These are phyloP conservation scores for Rhopilema esculentum DNA, from an alignment of 30 jellyfish, hydroid and myxozoan genomes.

Conservation along the genomic window DNA sequence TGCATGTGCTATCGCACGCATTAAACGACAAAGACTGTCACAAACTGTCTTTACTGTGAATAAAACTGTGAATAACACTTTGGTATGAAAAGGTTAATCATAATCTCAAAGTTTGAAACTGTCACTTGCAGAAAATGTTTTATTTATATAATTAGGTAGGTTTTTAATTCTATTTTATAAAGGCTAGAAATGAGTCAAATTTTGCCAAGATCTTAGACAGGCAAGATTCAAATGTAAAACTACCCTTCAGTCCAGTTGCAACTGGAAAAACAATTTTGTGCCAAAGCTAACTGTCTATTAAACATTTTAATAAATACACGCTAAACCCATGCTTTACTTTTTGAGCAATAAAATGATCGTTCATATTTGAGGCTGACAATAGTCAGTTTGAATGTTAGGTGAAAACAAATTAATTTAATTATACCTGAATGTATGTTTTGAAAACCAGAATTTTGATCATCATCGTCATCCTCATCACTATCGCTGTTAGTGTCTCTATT, in stretches of 20 bases:
- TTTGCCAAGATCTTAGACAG: not conserved
- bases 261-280: no score
- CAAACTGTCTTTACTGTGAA: no score
- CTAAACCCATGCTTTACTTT: no score
- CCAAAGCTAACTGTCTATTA: no score
- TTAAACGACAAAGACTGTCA: not conserved
- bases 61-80: no score
- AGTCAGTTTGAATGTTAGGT: not conserved
- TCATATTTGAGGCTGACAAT: not conserved
- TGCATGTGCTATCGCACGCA: not conserved
- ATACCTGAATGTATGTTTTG: conserved; percentile 55
- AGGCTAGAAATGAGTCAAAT: not conserved
- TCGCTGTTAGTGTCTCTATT: not conserved
- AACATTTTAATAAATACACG: no score
- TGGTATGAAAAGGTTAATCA: no score
- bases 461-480: conserved; percentile 28
- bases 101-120: no score
- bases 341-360: not conserved
- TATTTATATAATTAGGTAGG: no score
- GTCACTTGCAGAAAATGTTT: no score
- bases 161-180: not conserved
- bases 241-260: no score
- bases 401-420: not conserved
- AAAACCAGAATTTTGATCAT: conserved; percentile 58
- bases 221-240: no score